Evolutionary conservation across 1,140 invertebrate genomes (phyloP).

Genomic region (Eumeta japonica): DNA sequence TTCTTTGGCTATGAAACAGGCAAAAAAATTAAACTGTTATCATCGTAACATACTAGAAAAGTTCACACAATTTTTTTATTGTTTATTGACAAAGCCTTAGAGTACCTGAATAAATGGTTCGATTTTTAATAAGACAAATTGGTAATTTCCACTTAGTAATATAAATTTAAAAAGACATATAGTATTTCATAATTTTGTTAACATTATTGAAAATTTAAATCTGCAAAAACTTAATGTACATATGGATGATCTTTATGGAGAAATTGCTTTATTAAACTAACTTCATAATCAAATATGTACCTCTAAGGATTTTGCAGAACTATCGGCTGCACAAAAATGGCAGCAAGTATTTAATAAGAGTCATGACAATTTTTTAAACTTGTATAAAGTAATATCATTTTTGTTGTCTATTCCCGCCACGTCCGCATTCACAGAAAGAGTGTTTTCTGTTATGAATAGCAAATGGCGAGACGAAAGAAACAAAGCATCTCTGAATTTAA

Average conservation of each 20-base stretch:
- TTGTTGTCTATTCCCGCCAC: no score
- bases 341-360: no score
- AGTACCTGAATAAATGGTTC: no score
- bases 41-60: neutral
- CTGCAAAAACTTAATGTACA: neutral
- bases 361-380: conserved; percentile 3
- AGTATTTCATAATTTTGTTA: neutral
- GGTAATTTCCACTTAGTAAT: neutral
- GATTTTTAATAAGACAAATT: neutral
- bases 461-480: no score
- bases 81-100: neutral
- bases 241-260: conserved; percentile 1
- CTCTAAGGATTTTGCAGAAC: no score
- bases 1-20: neutral
- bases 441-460: no score
- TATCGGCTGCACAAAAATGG: neutral
- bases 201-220: conserved; percentile 1
- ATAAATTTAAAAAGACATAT: neutral
- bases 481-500: no score
- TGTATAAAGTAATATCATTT: conserved; percentile 6
- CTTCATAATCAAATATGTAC: conserved; percentile 1
- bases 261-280: conserved; percentile 1
- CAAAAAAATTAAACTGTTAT: conserved; percentile 1
- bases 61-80: conserved; percentile 1
- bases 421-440: no score